Evolutionary conservation across 2,888 invertebrate species (phyloP).

Genomic region (Cheilosia vulpina): DNA sequence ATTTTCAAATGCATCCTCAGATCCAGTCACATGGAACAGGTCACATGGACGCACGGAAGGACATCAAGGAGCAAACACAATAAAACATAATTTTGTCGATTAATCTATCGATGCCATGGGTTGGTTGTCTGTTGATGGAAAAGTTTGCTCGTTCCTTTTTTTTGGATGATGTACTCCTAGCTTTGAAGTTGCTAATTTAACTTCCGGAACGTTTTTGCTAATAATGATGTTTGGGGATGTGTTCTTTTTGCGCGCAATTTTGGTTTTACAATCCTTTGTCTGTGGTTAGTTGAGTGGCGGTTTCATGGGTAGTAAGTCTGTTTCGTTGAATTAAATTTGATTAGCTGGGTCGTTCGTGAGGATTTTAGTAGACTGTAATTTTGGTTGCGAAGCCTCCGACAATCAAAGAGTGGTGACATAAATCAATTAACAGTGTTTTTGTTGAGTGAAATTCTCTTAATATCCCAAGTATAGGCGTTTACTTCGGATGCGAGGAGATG

Average conservation of each 20-base stretch:
- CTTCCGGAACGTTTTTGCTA: conserved; percentile 47
- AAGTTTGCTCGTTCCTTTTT: conserved; percentile 12
- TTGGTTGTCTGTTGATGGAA: conserved; percentile 21
- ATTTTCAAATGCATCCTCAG: conserved; percentile 68
- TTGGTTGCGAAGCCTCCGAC: neutral
- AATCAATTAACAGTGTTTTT: neutral
- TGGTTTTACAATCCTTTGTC: conserved; percentile 35
- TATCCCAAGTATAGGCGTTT: too few relatives aligned
- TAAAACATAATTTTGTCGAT: conserved; percentile 72
- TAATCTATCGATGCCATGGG: conserved; percentile 60
- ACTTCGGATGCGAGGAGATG: too few relatives aligned
- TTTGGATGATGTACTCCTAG: conserved; percentile 19
- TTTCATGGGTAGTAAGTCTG: neutral
- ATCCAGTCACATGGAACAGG: conserved; percentile 61
- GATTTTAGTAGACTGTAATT: conserved; percentile 30
- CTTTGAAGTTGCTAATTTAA: conserved; percentile 62
- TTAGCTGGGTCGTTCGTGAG: conserved; percentile 12
- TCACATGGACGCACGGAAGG: conserved; percentile 13
- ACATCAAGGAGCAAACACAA: conserved; percentile 66
- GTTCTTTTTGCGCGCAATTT: neutral
- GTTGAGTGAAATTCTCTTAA: too few relatives aligned
- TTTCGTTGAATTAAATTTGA: conserved; percentile 40
- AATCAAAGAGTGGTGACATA: neutral
- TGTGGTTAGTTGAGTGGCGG: conserved; percentile 26
- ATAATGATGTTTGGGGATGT: conserved; percentile 35